These are phyloP conservation scores for Colossoma macropomum DNA, from an alignment of 2,113 vertebrate species.

Conservation along the genomic window DNA sequence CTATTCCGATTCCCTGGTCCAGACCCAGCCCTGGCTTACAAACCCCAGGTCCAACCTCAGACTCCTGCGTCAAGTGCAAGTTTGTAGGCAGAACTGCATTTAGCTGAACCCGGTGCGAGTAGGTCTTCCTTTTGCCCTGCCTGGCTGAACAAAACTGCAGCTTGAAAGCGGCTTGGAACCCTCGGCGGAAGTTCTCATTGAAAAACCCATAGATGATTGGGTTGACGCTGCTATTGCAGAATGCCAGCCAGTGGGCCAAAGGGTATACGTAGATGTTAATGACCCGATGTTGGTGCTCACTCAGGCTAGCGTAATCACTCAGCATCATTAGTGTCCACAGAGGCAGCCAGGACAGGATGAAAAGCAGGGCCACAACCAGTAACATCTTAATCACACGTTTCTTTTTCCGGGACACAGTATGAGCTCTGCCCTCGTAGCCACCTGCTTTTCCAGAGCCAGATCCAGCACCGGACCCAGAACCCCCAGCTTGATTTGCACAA, in stretches of 20 bases:
- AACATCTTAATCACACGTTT: conserved; percentile 88
- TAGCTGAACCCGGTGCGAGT: conserved; percentile 67
- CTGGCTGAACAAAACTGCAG: conserved; percentile 80
- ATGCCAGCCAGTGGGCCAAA: conserved; percentile 91
- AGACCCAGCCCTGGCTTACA: not conserved
- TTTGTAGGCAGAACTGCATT: conserved; percentile 70
- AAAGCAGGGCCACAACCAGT: conserved; percentile 84
- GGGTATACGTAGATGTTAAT: conserved; percentile 91
- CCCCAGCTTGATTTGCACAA: conserved; percentile 30
- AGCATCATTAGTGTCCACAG: conserved; percentile 94
- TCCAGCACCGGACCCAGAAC: not conserved
- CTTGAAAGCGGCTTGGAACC: conserved; percentile 84
- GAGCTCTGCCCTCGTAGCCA: conserved; percentile 67
- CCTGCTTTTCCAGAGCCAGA: conserved; percentile 46
- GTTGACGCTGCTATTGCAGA: conserved; percentile 92
- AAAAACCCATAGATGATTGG: conserved; percentile 93
- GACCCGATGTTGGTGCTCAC: conserved; percentile 74
- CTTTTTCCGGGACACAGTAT: conserved; percentile 78
- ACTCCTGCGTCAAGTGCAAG: conserved; percentile 6
- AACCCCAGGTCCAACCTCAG: conserved; percentile 31
- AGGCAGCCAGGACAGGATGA: conserved; percentile 91
- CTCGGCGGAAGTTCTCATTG: conserved; percentile 86
- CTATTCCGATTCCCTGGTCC: not conserved
- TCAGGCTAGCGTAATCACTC: conserved; percentile 85
- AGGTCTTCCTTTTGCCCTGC: conserved; percentile 59